A percentile compares a stretch with the other conserved stretches of the same genome.
phyloP scores from a whole-genome alignment of 2,113 vertebrate species.

The Felis chaus region DNA sequence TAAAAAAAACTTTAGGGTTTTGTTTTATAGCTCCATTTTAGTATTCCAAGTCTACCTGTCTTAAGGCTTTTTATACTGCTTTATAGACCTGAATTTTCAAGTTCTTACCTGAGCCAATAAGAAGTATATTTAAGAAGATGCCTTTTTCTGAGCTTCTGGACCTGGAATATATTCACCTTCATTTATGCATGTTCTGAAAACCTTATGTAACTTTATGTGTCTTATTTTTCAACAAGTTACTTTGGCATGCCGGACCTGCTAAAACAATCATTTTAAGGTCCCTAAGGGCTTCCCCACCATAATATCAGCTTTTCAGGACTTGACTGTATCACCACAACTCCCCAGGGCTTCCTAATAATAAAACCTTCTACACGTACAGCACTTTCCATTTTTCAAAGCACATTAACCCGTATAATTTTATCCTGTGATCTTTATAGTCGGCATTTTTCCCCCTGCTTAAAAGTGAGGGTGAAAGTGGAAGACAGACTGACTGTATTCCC shows the following conservation, averaged over 20 bases:
- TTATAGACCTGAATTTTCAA: slow-evolving; percentile 24
- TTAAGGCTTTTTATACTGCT: not conserved
- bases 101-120: not conserved
- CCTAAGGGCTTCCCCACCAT: not conserved
- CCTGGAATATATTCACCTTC: not conserved
- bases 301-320: not conserved
- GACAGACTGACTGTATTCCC: not conserved
- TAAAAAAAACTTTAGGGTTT: not conserved
- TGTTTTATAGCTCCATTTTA: not conserved
- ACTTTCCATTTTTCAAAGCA: slow-evolving; percentile 46
- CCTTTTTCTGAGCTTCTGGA: not conserved
- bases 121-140: not conserved
- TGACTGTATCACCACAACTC: not conserved
- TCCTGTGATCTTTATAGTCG: not conserved
- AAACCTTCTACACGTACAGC: slow-evolving; percentile 6
- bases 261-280: not conserved
- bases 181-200: not conserved
- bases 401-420: slow-evolving; percentile 19
- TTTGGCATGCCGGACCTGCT: not conserved
- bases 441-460: not conserved
- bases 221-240: not conserved
- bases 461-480: not conserved
- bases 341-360: slow-evolving; percentile 42
- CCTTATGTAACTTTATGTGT: not conserved
- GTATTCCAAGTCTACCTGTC: not conserved